Conservation (phyloP, 2,888 invertebrate species). For the Pyrgus malvae region DNA sequence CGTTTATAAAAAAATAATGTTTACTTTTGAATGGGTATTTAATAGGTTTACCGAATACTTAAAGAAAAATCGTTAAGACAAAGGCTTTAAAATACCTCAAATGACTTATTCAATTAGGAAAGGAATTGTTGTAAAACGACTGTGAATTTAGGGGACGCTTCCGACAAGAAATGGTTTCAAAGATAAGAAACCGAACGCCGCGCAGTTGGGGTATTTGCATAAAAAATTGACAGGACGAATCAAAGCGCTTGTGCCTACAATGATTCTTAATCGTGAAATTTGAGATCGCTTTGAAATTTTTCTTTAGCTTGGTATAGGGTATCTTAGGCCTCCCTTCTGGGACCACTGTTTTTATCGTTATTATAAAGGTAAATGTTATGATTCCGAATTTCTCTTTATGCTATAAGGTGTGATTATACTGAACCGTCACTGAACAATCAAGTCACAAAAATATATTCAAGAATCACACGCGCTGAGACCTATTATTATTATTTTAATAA, state of each 20-base stretch:
- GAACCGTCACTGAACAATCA: neutral
- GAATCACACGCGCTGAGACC: too few relatives aligned
- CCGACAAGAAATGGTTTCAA: constrained; percentile 35
- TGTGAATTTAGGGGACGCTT: constrained; percentile 14
- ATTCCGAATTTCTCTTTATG: neutral
- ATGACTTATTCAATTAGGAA: constrained; percentile 25
- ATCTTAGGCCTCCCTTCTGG: constrained; percentile 28
- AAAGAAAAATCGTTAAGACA: constrained; percentile 7
- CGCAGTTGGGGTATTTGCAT: constrained; percentile 22
- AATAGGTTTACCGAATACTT: constrained; percentile 7
- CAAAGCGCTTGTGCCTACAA: constrained; percentile 42
- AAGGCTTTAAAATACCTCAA: constrained; percentile 21
- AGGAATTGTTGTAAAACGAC: constrained; percentile 12
- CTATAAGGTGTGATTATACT: neutral
- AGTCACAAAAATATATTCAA: neutral
- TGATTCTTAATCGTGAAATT: constrained; percentile 56
- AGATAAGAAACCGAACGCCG: constrained; percentile 45
- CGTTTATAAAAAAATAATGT: neutral
- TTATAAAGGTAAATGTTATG: neutral
- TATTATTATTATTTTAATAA: too few relatives aligned
- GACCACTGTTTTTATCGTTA: constrained; percentile 12
- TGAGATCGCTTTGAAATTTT: constrained; percentile 40
- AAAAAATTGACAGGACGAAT: constrained; percentile 51
- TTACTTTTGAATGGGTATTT: neutral
- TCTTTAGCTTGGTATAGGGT: constrained; percentile 32